phyloP scores from a whole-genome alignment of 2,888 invertebrate species.

The Ophion slaviceki region DNA sequence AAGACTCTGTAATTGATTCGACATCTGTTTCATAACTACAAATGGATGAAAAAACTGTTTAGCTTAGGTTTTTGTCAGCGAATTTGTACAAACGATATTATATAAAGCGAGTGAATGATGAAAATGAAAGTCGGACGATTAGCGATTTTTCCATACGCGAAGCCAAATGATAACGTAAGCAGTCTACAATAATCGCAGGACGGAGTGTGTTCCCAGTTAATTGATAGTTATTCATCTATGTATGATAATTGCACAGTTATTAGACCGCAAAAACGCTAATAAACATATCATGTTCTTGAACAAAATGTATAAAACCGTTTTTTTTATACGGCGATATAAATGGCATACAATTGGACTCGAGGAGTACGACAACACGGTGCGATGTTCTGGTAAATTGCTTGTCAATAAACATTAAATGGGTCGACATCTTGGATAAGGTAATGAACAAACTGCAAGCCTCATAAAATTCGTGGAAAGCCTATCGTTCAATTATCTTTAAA shows the following conservation, averaged over 20 bases:
- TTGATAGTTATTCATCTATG: not conserved
- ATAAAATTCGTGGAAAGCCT: not conserved
- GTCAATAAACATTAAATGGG: not conserved
- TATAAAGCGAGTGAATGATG: not conserved
- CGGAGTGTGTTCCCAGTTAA: not conserved
- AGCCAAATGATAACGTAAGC: not conserved
- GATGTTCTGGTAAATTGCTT: not conserved
- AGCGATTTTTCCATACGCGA: not conserved
- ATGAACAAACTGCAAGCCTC: not conserved
- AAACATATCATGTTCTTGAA: not conserved
- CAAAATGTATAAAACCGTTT: not conserved
- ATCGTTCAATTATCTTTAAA: not conserved
- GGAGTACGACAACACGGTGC: not conserved
- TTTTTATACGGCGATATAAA: slow-evolving; percentile 1
- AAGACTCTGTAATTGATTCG: not conserved
- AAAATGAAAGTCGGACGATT: not conserved
- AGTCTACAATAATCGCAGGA: not conserved
- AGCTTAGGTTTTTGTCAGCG: not conserved
- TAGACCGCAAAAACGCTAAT: slow-evolving; percentile 15
- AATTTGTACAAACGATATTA: too few species aligned
- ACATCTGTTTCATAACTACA: not conserved
- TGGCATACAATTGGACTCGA: not conserved
- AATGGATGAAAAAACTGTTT: not conserved
- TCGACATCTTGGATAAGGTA: not conserved
- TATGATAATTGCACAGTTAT: slow-evolving; percentile 4